These are phyloP conservation scores for Daphoenositta chrysoptera DNA, from an alignment of 2,113 vertebrate genomes.

Conservation along the genomic window DNA sequence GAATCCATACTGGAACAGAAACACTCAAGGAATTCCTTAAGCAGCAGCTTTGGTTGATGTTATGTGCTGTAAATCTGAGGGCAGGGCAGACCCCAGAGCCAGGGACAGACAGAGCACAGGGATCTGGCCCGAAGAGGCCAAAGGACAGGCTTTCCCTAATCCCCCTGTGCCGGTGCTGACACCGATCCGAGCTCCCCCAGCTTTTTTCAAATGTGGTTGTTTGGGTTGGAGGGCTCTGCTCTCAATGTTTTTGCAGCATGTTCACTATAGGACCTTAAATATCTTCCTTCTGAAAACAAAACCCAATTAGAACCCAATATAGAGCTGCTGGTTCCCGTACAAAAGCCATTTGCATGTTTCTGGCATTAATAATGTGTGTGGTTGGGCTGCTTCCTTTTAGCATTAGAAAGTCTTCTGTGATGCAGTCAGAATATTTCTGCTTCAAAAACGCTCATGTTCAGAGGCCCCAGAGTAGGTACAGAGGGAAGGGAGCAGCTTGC, in stretches of 20 bases:
- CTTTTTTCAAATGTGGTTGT: not conserved
- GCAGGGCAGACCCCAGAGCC: not conserved
- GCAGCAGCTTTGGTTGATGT: not conserved
- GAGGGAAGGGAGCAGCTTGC: not conserved
- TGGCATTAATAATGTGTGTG: conserved; percentile 41
- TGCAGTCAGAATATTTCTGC: conserved; percentile 1
- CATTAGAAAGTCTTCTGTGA: conserved; percentile 21
- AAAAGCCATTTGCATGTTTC: conserved; percentile 1
- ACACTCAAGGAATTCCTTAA: not conserved
- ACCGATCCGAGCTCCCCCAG: rapidly evolving
- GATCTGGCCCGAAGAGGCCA: not conserved
- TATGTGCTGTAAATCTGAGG: not conserved
- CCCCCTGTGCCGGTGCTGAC: rapidly evolving
- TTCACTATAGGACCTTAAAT: conserved; percentile 1
- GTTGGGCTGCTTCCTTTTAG: conserved; percentile 37
- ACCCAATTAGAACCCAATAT: not conserved
- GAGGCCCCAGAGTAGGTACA: conserved; percentile 3
- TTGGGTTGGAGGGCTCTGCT: conserved; percentile 18
- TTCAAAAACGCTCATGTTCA: not conserved
- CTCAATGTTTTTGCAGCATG: not conserved
- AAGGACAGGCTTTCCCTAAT: not conserved
- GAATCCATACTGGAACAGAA: not conserved
- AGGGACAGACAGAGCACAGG: not conserved
- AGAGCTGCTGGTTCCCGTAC: conserved; percentile 17
- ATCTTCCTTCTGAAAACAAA: conserved; percentile 26